Evolutionary conservation across 2,888 invertebrate genomes (phyloP).

Genomic region (Ennomos quercinarius): DNA sequence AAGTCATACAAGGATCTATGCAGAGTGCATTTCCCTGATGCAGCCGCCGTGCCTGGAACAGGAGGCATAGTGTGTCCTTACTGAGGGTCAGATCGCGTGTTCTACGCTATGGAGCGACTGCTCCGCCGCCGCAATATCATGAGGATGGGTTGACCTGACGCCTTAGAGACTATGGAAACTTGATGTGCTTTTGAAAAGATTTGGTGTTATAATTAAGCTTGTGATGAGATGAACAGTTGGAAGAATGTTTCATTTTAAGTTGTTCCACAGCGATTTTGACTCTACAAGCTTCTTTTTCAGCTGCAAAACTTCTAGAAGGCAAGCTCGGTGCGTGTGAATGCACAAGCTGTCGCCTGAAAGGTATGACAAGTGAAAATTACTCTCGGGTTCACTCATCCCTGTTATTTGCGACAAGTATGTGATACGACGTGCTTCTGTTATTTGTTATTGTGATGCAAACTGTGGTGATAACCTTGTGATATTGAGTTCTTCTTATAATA

Average conservation of each 20-base stretch:
- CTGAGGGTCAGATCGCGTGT: conserved; percentile 84
- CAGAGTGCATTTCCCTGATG: conserved; percentile 87
- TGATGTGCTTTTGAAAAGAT: neutral
- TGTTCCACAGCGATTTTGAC: neutral
- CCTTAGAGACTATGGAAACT: neutral
- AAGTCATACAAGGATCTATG: conserved; percentile 90
- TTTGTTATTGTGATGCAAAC: conserved; percentile 42
- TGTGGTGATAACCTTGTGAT: conserved; percentile 75
- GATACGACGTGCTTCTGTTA: conserved; percentile 43
- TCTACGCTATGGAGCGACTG: conserved; percentile 82
- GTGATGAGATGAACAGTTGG: neutral
- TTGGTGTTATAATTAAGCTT: neutral
- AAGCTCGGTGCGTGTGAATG: neutral
- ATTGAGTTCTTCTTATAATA: conserved; percentile 56
- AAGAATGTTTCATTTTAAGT: neutral
- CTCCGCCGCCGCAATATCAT: conserved; percentile 80
- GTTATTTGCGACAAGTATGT: conserved; percentile 33
- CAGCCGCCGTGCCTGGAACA: conserved; percentile 78
- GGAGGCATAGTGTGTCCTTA: conserved; percentile 87
- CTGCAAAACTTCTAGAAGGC: neutral
- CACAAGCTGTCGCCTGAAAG: conserved; percentile 6
- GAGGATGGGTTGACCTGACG: conserved; percentile 76
- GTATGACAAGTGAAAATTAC: neutral
- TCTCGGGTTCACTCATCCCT: conserved; percentile 19
- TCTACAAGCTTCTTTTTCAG: neutral